Evolutionary conservation across 2,797 vertebrate genomes (phyloP).

Genomic region (Poeciliopsis infans): DNA sequence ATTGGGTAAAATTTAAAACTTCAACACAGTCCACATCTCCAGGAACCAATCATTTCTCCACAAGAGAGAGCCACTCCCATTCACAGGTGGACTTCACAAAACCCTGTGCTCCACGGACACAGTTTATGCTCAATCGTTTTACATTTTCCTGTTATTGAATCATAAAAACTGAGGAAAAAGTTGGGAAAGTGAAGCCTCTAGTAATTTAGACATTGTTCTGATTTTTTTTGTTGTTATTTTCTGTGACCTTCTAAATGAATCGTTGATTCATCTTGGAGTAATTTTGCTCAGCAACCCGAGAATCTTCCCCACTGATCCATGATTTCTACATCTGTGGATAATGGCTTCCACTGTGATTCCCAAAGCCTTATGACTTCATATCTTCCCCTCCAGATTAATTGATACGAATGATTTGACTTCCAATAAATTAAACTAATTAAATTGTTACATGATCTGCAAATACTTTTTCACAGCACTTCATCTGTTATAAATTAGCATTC

Average conservation of each 20-base stretch:
- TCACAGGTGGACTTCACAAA: not conserved
- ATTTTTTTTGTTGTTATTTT: not conserved
- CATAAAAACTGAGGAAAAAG: not conserved
- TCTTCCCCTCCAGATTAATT: not conserved
- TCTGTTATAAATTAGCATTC: not conserved
- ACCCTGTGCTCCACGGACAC: not conserved
- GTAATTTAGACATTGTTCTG: not conserved
- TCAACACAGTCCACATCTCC: no score
- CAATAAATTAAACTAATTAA: not conserved
- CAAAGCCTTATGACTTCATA: not conserved
- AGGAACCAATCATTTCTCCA: no score
- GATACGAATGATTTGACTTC: not conserved
- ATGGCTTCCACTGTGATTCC: not conserved
- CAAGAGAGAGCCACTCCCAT: not conserved
- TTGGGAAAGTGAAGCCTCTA: not conserved
- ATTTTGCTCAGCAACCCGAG: not conserved
- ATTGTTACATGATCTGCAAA: not conserved
- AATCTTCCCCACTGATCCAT: no score
- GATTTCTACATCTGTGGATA: no score
- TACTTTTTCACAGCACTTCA: not conserved
- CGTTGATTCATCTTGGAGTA: not conserved
- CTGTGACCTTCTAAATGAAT: not conserved
- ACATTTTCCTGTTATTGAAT: not conserved
- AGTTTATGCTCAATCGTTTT: not conserved
- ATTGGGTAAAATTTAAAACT: no score